Percentiles rank a stretch among this genome's conserved stretches.
These are phyloP conservation scores for Protula sp. DNA, from an alignment of 2,888 invertebrate species.

Conservation along the genomic window DNA sequence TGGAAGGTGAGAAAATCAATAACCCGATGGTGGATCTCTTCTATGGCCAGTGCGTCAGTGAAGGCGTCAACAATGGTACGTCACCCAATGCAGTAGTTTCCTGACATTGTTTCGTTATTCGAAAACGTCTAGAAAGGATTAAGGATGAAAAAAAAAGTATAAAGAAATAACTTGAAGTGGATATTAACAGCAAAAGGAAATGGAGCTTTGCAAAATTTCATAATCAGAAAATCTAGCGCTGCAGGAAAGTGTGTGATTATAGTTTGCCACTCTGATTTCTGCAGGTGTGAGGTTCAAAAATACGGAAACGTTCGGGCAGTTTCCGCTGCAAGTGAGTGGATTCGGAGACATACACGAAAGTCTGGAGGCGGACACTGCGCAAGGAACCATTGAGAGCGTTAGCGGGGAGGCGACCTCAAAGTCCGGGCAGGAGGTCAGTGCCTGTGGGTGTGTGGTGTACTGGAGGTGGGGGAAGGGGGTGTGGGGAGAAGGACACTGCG, in stretches of 20 bases:
- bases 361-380: slow-evolving; percentile 53
- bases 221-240: too few species aligned
- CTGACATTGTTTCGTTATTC: too few species aligned
- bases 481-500: too few species aligned
- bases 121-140: too few species aligned
- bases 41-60: slow-evolving; percentile 54
- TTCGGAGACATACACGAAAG: slow-evolving; percentile 55
- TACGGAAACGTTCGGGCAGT: slow-evolving; percentile 55
- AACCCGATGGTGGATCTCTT: slow-evolving; percentile 56
- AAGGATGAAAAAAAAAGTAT: too few species aligned
- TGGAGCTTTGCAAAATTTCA: too few species aligned
- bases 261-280: too few species aligned
- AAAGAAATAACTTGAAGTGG: too few species aligned
- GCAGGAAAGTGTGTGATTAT: too few species aligned
- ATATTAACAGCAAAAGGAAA: too few species aligned
- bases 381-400: slow-evolving; percentile 50
- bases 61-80: slow-evolving; percentile 52
- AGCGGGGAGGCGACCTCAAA: slow-evolving; percentile 42
- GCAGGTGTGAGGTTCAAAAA: slow-evolving; percentile 50
- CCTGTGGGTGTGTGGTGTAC: too few species aligned
- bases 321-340: slow-evolving; percentile 54
- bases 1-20: not conserved
- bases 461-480: too few species aligned
- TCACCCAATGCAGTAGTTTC: not conserved
- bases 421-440: slow-evolving; percentile 52